Evolutionary conservation across 2,888 invertebrate species (phyloP).

Genomic region (Polyploca ridens): DNA sequence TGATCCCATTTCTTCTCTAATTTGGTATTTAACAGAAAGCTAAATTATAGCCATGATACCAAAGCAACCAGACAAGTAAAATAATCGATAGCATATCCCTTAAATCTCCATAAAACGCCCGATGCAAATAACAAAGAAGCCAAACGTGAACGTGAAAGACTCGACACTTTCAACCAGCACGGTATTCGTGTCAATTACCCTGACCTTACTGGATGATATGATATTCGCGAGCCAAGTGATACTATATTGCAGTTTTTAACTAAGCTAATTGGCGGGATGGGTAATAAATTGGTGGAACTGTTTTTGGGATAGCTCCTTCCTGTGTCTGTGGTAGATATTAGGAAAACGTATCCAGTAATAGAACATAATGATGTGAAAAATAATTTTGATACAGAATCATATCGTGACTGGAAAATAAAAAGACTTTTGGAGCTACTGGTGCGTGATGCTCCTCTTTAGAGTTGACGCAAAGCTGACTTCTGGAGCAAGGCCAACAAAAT

Average conservation of each 20-base stretch:
- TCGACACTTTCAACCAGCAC: conserved; percentile 35
- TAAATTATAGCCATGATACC: no score
- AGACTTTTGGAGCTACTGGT: no score
- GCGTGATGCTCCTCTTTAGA: no score
- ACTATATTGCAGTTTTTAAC: conserved; percentile 43
- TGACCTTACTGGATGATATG: conserved; percentile 41
- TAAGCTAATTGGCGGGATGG: conserved; percentile 42
- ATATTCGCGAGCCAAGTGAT: conserved; percentile 37
- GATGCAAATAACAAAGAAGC: conserved; percentile 13
- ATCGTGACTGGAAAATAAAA: no score
- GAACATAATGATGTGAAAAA: no score
- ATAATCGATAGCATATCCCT: no score
- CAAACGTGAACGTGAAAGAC: conserved; percentile 33
- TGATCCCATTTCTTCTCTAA: no score
- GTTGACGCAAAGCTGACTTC: neutral
- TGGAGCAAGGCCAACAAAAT: neutral
- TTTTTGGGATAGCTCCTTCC: conserved; percentile 3
- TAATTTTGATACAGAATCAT: no score
- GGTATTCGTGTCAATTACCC: conserved; percentile 52
- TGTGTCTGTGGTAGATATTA: conserved; percentile 3
- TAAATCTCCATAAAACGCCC: conserved; percentile 21
- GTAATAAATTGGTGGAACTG: conserved; percentile 35
- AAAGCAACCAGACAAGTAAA: no score
- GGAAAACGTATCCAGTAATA: neutral
- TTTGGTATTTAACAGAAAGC: no score